Conservation (phyloP, 2,888 invertebrate genomes). For the Orthosia cruda region DNA sequence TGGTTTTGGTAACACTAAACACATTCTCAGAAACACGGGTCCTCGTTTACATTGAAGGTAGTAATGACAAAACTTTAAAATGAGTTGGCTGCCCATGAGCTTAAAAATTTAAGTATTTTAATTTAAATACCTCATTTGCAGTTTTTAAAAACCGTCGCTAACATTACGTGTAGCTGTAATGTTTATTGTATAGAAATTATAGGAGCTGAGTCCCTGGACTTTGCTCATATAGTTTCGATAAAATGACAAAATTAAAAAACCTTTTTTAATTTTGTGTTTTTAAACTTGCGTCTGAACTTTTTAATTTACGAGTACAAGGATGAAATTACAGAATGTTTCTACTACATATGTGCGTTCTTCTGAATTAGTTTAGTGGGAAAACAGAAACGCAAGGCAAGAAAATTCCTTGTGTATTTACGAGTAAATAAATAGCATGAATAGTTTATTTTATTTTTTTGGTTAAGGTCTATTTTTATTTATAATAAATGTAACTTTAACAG, state of each 20-base stretch:
- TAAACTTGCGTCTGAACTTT: neutral
- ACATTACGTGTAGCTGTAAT: conserved; percentile 22
- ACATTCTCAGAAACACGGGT: conserved; percentile 66
- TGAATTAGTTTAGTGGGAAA: neutral
- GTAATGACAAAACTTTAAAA: conserved; percentile 80
- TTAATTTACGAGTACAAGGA: neutral
- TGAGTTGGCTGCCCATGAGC: conserved; percentile 70
- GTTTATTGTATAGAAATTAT: conserved; percentile 16
- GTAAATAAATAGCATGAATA: neutral
- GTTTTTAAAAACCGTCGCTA: conserved; percentile 34
- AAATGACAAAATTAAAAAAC: too few species aligned
- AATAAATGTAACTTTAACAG: neutral
- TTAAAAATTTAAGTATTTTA: conserved; percentile 68
- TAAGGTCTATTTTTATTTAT: neutral
- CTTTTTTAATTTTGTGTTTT: too few species aligned
- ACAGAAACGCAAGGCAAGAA: neutral
- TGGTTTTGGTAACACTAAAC: conserved; percentile 70
- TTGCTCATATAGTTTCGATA: too few species aligned
- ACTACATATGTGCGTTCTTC: neutral
- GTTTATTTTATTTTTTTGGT: neutral
- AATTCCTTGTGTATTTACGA: neutral
- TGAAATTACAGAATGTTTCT: neutral
- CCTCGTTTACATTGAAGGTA: conserved; percentile 67
- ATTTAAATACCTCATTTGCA: conserved; percentile 49
- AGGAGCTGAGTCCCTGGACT: neutral